These are phyloP conservation scores for Pomacea maculata DNA, from an alignment of 1,140 invertebrate genomes.

Conservation along the genomic window DNA sequence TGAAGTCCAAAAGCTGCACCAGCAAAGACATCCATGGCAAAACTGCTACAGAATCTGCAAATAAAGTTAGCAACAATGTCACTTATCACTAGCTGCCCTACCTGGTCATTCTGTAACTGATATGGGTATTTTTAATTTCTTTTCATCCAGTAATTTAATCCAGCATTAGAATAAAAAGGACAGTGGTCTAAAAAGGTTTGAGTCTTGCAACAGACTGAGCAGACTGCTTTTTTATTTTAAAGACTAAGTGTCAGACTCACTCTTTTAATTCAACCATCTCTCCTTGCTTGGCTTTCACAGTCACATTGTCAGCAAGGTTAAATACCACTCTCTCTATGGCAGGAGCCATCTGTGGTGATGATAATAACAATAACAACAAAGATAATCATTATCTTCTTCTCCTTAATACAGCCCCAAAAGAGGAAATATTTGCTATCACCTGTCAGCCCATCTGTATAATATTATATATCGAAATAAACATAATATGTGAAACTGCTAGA, in stretches of 20 bases:
- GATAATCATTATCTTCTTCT: neutral
- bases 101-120: too few relatives aligned
- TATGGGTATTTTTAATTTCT: too few relatives aligned
- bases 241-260: slow-evolving; percentile 9
- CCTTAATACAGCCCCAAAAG: neutral
- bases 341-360: slow-evolving; percentile 11
- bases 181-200: too few relatives aligned
- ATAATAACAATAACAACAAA: neutral
- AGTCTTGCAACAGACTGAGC: too few relatives aligned
- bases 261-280: slow-evolving; percentile 25
- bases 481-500: too few relatives aligned
- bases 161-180: too few relatives aligned
- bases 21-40: slow-evolving; percentile 73
- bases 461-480: too few relatives aligned
- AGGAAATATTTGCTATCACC: too few relatives aligned
- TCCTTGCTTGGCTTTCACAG: slow-evolving; percentile 15
- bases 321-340: slow-evolving; percentile 19
- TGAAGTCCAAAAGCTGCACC: slow-evolving; percentile 71
- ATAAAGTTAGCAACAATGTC: too few relatives aligned
- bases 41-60: slow-evolving; percentile 60
- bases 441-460: too few relatives aligned
- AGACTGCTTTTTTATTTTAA: neutral
- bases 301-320: slow-evolving; percentile 11
- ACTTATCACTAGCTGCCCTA: too few relatives aligned
- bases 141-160: too few relatives aligned